These are phyloP conservation scores for Pristiophorus japonicus DNA, from an alignment of 2,113 vertebrate genomes.

Conservation along the genomic window DNA sequence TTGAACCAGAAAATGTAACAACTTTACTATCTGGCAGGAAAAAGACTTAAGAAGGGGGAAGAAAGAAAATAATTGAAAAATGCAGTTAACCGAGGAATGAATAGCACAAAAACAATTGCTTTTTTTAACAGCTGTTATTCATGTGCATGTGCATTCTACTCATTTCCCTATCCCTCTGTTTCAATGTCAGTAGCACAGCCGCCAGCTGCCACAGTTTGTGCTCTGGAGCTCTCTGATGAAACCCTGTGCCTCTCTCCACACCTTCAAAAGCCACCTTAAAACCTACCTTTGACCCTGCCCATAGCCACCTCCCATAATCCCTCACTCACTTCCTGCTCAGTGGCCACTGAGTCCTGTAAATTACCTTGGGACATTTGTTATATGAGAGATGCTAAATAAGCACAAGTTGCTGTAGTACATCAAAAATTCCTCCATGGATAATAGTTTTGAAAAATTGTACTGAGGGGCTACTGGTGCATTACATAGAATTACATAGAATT, in stretches of 20 bases:
- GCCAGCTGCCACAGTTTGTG: neutral
- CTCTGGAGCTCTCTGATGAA: neutral
- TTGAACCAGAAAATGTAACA: neutral
- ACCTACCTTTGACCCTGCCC: neutral
- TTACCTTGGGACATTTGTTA: neutral
- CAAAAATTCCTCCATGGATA: neutral
- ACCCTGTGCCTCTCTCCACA: neutral
- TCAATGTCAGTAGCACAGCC: neutral
- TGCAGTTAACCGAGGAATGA: neutral
- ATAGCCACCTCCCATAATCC: neutral
- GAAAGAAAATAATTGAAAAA: neutral
- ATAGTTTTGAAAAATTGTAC: neutral
- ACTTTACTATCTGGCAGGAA: neutral
- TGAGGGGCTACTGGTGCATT: too few relatives aligned
- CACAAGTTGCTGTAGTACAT: neutral
- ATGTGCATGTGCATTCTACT: neutral
- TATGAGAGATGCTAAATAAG: neutral
- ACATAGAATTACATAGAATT: neutral
- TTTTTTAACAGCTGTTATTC: neutral
- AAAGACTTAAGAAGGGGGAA: neutral
- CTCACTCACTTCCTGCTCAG: neutral
- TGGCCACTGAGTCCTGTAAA: neutral
- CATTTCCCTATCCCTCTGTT: neutral
- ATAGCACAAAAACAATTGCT: neutral
- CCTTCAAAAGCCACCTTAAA: neutral